These are phyloP conservation scores for Micromussa lordhowensis DNA, from an alignment of 92 coral and sea anemone species.

Conservation along the genomic window DNA sequence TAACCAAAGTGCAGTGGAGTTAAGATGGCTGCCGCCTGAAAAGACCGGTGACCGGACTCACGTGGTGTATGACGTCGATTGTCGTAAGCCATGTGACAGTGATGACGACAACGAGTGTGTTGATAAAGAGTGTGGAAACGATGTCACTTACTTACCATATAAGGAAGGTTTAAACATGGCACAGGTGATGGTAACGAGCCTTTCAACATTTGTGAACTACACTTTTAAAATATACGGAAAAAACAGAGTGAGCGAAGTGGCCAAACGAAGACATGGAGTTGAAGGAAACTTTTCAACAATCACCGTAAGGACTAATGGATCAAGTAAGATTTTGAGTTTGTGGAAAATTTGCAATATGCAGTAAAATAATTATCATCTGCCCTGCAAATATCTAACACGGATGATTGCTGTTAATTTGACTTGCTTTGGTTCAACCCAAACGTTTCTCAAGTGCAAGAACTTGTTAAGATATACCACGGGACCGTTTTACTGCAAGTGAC, in stretches of 20 bases:
- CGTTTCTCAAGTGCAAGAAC: no score
- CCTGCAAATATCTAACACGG: no score
- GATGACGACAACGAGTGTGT: slow-evolving; percentile 48
- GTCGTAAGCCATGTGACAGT: slow-evolving; percentile 5
- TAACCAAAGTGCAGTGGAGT: background rate
- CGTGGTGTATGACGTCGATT: slow-evolving; percentile 14
- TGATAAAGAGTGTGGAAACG: slow-evolving; percentile 45
- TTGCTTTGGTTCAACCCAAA: no score
- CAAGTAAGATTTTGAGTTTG: background rate
- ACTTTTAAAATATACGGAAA: slow-evolving; percentile 68
- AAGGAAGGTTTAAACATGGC: slow-evolving; percentile 25
- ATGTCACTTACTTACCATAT: slow-evolving; percentile 37
- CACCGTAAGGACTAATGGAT: background rate
- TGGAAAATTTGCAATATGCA: background rate
- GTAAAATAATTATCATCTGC: no score
- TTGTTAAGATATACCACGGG: no score
- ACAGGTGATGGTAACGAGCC: slow-evolving; percentile 60
- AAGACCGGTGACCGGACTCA: background rate
- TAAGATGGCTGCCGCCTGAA: background rate
- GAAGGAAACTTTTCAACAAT: background rate
- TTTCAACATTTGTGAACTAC: slow-evolving; percentile 57
- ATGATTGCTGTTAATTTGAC: background rate
- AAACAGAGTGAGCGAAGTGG: slow-evolving; percentile 50
- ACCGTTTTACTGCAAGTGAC: no score
- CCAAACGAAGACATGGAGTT: slow-evolving; percentile 2